Conservation (phyloP, 2,888 invertebrate species). For the Biston betularia region DNA sequence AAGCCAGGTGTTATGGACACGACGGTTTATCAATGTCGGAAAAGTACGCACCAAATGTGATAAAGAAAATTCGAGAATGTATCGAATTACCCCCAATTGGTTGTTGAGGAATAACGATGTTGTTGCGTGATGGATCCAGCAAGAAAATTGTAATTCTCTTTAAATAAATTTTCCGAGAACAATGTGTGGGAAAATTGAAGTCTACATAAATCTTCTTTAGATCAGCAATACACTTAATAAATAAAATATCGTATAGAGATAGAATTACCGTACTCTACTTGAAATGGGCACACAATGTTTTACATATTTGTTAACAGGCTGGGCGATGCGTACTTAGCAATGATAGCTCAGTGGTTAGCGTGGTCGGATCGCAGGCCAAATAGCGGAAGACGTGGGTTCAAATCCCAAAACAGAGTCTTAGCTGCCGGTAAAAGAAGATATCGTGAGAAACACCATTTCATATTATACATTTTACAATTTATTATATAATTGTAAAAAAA, state of each 20-base stretch:
- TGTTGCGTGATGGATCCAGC: constrained; percentile 23
- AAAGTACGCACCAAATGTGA: constrained; percentile 30
- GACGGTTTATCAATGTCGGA: constrained; percentile 38
- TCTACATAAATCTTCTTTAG: constrained; percentile 6
- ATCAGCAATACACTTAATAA: not conserved
- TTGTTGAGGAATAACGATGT: constrained; percentile 19
- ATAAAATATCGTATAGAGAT: not conserved
- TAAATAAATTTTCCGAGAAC: constrained; percentile 17
- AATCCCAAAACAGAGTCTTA: too few species aligned
- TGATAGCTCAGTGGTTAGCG: too few species aligned
- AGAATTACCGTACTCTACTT: not conserved
- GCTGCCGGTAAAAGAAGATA: too few species aligned
- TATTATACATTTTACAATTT: too few species aligned
- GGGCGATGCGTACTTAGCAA: too few species aligned
- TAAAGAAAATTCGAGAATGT: constrained; percentile 29
- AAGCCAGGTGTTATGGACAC: constrained; percentile 34
- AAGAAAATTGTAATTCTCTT: constrained; percentile 20
- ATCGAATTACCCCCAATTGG: constrained; percentile 13
- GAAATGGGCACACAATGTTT: not conserved
- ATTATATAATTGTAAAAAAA: too few species aligned
- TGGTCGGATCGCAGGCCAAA: too few species aligned
- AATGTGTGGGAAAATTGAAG: constrained; percentile 11
- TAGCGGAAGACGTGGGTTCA: too few species aligned
- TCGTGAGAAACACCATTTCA: too few species aligned
- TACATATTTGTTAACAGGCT: not conserved